Evolutionary conservation across 2,113 vertebrate genomes (phyloP).

Genomic region (Peromyscus maniculatus): DNA sequence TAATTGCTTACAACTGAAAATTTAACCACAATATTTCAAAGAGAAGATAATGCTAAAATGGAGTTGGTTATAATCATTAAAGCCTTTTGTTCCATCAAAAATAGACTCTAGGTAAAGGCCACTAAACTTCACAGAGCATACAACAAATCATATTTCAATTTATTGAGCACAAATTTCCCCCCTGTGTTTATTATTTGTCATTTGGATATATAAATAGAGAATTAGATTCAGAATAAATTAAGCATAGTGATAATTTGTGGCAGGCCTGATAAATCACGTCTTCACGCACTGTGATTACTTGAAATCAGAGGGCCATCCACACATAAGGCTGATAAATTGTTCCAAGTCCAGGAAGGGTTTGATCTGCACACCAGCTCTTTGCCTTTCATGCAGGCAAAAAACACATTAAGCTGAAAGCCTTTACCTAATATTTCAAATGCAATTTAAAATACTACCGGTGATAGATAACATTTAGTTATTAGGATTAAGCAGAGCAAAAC

Average conservation of each 20-base stretch:
- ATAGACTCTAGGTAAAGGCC: constrained; percentile 71
- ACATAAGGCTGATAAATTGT: constrained; percentile 65
- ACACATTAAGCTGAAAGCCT: constrained; percentile 29
- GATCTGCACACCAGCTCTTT: not conserved
- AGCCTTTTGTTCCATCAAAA: constrained; percentile 71
- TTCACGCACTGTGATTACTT: constrained; percentile 59
- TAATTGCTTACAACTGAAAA: constrained; percentile 69
- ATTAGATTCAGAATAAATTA: constrained; percentile 77
- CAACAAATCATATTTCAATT: constrained; percentile 77
- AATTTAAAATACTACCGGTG: constrained; percentile 37
- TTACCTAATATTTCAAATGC: constrained; percentile 57
- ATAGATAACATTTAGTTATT: not conserved
- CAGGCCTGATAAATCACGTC: constrained; percentile 71
- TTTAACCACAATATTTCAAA: constrained; percentile 74
- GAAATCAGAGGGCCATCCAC: constrained; percentile 62
- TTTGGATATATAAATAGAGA: constrained; percentile 71
- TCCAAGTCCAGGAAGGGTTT: constrained; percentile 42
- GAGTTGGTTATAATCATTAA: constrained; percentile 75
- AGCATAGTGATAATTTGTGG: constrained; percentile 70
- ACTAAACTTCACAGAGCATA: constrained; percentile 71
- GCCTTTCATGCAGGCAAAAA: constrained; percentile 27
- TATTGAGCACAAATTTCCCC: constrained; percentile 67
- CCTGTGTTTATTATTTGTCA: constrained; percentile 76
- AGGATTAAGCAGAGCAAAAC: constrained; percentile 30
- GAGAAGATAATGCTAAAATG: constrained; percentile 62